These are phyloP conservation scores for Pristiophorus japonicus DNA, from an alignment of 2,113 vertebrate species.

Conservation along the genomic window DNA sequence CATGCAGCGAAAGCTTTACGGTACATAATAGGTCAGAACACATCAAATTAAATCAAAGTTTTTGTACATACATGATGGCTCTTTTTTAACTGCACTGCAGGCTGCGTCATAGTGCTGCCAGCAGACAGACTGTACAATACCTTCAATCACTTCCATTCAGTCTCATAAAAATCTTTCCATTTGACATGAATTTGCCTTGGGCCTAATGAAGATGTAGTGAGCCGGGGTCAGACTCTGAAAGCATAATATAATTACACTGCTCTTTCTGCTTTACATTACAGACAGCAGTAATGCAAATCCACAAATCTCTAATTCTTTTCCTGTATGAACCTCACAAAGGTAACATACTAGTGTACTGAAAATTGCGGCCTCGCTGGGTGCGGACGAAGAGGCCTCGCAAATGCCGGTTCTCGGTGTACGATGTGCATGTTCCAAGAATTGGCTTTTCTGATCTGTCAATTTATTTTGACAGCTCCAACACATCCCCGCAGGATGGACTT, in stretches of 20 bases:
- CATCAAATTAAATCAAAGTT: conserved; percentile 24
- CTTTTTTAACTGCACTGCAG: not conserved
- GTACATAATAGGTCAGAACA: not conserved
- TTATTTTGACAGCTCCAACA: too few species aligned
- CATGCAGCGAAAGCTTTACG: not conserved
- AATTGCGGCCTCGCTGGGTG: too few species aligned
- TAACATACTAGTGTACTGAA: too few species aligned
- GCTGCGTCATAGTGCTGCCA: not conserved
- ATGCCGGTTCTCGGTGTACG: too few species aligned
- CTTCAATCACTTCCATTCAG: not conserved
- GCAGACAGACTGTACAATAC: not conserved
- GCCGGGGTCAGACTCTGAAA: too few species aligned
- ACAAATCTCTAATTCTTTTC: not conserved
- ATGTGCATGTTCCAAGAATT: too few species aligned
- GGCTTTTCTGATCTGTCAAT: too few species aligned
- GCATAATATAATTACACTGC: not conserved
- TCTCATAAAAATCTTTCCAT: conserved; percentile 15
- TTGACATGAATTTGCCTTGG: not conserved
- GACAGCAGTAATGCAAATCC: not conserved
- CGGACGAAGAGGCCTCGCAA: too few species aligned
- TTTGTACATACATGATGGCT: not conserved
- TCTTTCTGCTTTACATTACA: conserved; percentile 4
- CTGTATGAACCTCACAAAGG: not conserved
- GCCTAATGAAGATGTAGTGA: conserved; percentile 26
- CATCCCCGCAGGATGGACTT: too few species aligned